These are phyloP conservation scores for Heliconius ismenius DNA, from an alignment of 2,888 invertebrate species.

Conservation along the genomic window DNA sequence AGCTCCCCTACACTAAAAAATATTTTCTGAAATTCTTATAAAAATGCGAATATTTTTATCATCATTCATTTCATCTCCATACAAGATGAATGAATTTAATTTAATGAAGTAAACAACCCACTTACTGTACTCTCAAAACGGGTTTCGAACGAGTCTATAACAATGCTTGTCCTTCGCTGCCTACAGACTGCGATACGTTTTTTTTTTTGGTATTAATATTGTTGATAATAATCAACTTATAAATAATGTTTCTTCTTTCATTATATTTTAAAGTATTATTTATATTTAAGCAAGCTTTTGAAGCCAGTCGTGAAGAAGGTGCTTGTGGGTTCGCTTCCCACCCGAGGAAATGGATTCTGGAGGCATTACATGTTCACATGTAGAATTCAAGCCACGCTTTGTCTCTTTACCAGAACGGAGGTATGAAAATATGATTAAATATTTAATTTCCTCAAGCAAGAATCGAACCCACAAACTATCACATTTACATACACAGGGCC, in stretches of 20 bases:
- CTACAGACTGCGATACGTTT: neutral
- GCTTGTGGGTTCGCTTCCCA: no score
- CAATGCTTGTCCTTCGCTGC: neutral
- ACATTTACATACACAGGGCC: no score
- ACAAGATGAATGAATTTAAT: neutral
- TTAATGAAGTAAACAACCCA: neutral
- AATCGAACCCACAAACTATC: neutral
- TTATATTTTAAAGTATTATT: neutral
- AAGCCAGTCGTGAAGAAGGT: no score
- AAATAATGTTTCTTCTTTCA: neutral
- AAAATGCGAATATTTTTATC: neutral
- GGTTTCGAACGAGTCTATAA: constrained; percentile 5
- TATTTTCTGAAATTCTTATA: no score
- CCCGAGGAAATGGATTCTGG: no score
- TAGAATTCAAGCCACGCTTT: neutral
- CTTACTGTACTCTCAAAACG: neutral
- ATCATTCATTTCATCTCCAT: neutral
- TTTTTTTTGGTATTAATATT: neutral
- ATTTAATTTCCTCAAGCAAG: no score
- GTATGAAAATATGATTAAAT: neutral
- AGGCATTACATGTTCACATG: neutral
- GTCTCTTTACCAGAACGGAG: neutral
- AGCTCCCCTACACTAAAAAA: no score
- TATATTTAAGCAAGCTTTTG: no score
- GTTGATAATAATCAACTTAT: neutral